Percentiles rank a stretch among this genome's conserved stretches.
phyloP scores from a whole-genome alignment of 2,113 vertebrate genomes.

The Prionailurus viverrinus region DNA sequence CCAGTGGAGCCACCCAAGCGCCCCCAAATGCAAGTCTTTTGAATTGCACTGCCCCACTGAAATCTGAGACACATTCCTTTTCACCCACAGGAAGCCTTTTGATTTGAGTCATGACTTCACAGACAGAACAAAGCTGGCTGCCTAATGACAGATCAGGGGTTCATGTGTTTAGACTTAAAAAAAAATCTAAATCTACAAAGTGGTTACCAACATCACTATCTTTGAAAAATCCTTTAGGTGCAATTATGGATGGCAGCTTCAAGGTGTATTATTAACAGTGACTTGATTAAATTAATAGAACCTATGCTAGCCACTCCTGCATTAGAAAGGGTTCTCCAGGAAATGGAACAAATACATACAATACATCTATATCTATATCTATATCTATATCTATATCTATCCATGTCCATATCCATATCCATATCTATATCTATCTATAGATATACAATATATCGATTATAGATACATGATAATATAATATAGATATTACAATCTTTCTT shows the following conservation, averaged over 20 bases:
- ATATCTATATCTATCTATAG: background rate
- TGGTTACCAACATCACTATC: background rate
- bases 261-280: background rate
- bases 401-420: background rate
- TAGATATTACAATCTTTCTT: background rate
- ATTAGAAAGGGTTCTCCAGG: background rate
- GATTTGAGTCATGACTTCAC: background rate
- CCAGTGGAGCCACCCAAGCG: no score
- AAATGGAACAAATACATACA: background rate
- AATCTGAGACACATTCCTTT: constrained; percentile 20
- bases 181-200: background rate
- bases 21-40: background rate
- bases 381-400: no score
- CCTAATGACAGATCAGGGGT: background rate
- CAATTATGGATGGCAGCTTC: background rate
- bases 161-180: background rate
- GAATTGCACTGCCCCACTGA: background rate
- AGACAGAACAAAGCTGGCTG: constrained; percentile 16
- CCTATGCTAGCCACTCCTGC: background rate
- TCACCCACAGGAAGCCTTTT: constrained; percentile 17
- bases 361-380: background rate
- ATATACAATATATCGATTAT: background rate
- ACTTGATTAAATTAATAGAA: background rate
- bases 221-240: background rate
- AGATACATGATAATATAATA: background rate